These are phyloP conservation scores for Calonectris borealis DNA, from an alignment of 2,113 vertebrate species.

Conservation along the genomic window DNA sequence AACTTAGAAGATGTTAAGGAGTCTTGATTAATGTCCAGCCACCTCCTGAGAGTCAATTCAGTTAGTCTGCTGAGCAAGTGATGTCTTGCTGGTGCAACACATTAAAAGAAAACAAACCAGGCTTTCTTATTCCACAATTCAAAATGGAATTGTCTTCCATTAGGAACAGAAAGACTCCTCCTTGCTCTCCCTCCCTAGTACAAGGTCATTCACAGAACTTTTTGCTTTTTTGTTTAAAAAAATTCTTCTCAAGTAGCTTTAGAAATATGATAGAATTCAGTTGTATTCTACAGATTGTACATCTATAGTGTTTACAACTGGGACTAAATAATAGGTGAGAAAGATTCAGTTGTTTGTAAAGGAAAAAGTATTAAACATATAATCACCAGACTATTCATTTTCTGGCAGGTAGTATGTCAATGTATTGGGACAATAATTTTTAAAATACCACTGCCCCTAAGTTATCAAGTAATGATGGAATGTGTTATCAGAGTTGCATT, in stretches of 20 bases:
- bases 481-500: background rate
- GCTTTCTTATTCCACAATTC: background rate
- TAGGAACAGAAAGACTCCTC: background rate
- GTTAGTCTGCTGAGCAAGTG: background rate
- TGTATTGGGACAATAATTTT: background rate
- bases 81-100: background rate
- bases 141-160: background rate
- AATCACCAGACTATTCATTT: background rate
- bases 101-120: background rate
- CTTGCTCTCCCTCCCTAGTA: background rate
- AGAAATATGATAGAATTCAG: background rate
- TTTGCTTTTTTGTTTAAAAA: background rate
- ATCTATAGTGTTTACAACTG: background rate
- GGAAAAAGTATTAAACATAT: background rate
- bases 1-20: background rate
- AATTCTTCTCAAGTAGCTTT: background rate
- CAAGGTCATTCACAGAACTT: background rate
- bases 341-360: background rate
- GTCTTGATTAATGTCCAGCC: background rate
- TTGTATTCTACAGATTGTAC: background rate
- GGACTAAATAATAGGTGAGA: background rate
- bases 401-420: background rate
- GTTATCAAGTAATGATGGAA: background rate
- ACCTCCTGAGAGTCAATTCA: background rate
- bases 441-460: background rate